Conservation (phyloP, 2,113 vertebrate genomes). For the Chaetops frenatus region DNA sequence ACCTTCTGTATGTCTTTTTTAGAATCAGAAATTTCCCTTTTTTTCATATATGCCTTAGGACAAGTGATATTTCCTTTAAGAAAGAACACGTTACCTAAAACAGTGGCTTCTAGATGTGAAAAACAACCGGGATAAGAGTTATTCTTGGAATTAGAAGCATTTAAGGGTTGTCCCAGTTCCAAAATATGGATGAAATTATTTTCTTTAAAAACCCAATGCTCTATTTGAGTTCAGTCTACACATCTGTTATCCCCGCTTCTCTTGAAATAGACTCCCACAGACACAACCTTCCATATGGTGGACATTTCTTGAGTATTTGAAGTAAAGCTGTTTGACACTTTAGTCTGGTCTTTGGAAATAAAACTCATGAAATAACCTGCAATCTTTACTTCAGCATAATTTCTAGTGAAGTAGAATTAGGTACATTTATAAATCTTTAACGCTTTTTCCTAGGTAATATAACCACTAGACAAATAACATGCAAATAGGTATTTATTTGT, state of each 20-base stretch:
- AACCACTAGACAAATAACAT: background rate
- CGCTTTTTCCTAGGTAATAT: background rate
- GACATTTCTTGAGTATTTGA: background rate
- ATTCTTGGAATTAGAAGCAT: background rate
- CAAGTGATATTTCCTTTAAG: background rate
- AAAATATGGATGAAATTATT: background rate
- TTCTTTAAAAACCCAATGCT: background rate
- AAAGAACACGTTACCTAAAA: background rate
- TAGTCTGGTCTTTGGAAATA: background rate
- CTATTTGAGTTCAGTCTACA: background rate
- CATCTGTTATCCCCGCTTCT: background rate
- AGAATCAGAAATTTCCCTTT: background rate
- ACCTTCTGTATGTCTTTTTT: background rate
- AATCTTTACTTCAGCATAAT: background rate
- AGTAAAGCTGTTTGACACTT: background rate
- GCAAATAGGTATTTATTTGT: background rate
- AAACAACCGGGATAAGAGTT: background rate
- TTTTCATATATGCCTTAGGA: background rate
- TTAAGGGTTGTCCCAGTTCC: background rate
- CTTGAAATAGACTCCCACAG: background rate
- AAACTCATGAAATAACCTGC: background rate
- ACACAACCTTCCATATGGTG: background rate
- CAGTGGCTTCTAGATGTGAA: background rate
- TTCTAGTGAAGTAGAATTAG: background rate
- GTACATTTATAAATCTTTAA: background rate